These are phyloP conservation scores for Philopotamus ludificatus DNA, from an alignment of 1,140 invertebrate species.

Conservation along the genomic window DNA sequence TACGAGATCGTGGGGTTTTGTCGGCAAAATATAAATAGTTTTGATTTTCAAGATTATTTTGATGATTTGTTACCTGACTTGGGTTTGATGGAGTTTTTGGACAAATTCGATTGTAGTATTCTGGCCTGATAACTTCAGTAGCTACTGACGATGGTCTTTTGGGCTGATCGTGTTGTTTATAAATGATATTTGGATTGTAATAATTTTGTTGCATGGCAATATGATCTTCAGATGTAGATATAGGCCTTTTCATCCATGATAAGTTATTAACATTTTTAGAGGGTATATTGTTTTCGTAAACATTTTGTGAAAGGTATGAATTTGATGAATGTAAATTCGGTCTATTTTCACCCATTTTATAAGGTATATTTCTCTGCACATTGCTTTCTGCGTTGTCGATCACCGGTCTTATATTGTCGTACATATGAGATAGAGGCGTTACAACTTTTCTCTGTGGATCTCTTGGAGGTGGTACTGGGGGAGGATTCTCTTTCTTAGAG, in stretches of 20 bases:
- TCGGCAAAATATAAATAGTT: conserved; percentile 67
- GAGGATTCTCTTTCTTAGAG: conserved; percentile 51
- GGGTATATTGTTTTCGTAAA: conserved; percentile 31
- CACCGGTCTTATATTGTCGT: conserved; percentile 55
- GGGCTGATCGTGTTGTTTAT: conserved; percentile 47
- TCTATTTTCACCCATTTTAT: conserved; percentile 17
- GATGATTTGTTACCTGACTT: too few species aligned
- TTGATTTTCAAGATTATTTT: conserved; percentile 34
- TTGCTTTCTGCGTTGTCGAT: conserved; percentile 54
- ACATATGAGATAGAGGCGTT: conserved; percentile 54
- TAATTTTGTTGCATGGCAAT: conserved; percentile 54
- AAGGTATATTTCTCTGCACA: conserved; percentile 4
- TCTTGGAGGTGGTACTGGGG: conserved; percentile 69
- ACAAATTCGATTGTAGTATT: conserved; percentile 37
- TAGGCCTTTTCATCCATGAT: conserved; percentile 44
- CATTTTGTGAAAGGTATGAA: conserved; percentile 23
- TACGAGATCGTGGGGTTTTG: conserved; percentile 63
- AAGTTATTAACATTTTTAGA: conserved; percentile 13
- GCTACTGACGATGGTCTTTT: conserved; percentile 59
- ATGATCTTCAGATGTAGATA: conserved; percentile 60
- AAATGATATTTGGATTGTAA: conserved; percentile 44
- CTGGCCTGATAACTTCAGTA: conserved; percentile 48
- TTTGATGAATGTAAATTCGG: conserved; percentile 5
- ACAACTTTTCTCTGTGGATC: conserved; percentile 63
- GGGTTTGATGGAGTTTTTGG: too few species aligned